phyloP scores from a whole-genome alignment of 2,113 vertebrate genomes.

The Typhlomys cinereus region DNA sequence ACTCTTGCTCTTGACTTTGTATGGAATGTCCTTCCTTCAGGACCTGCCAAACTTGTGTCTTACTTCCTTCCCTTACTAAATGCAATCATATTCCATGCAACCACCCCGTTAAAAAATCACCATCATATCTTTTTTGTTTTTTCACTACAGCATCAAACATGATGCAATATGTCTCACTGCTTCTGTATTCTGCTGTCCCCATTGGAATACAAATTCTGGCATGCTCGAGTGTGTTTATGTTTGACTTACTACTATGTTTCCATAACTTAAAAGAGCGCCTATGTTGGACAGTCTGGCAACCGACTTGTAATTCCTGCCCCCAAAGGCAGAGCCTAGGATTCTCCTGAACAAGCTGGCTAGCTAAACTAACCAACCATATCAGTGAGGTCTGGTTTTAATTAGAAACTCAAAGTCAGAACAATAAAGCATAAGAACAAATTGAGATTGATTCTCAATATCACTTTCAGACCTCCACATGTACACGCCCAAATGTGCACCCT shows the following conservation, averaged over 20 bases:
- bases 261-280: neutral
- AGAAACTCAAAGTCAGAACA: too few relatives aligned
- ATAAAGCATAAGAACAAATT: too few relatives aligned
- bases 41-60: neutral
- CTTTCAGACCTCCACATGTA: too few relatives aligned
- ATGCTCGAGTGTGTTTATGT: neutral
- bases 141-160: neutral
- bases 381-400: too few relatives aligned
- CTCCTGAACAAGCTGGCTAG: too few relatives aligned
- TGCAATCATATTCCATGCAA: neutral
- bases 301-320: too few relatives aligned
- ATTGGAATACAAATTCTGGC: neutral
- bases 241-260: neutral
- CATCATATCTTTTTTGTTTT: neutral
- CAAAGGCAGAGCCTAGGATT: too few relatives aligned
- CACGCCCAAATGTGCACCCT: too few relatives aligned
- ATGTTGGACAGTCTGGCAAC: too few relatives aligned
- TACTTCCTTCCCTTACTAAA: neutral
- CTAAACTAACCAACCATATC: too few relatives aligned
- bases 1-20: neutral
- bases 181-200: constrained; percentile 1
- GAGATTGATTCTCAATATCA: too few relatives aligned
- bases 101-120: neutral
- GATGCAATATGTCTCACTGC: neutral
- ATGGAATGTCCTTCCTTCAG: neutral